Evolutionary conservation across 2,888 invertebrate species (phyloP).

Genomic region (Tenthredo livida): DNA sequence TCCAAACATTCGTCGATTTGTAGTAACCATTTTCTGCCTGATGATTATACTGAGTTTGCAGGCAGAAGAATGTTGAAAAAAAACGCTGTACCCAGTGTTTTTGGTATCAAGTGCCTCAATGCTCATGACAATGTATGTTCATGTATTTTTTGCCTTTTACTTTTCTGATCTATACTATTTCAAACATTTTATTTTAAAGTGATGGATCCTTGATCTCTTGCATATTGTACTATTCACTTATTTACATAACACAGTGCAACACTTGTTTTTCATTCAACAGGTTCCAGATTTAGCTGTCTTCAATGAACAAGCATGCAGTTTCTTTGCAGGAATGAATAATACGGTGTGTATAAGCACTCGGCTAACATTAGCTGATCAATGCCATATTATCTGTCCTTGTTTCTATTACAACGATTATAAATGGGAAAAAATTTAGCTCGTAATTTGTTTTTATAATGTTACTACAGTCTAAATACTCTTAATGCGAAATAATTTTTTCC

Average conservation of each 20-base stretch:
- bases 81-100: slow-evolving; percentile 51
- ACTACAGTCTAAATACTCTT: no score
- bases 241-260: background rate
- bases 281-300: background rate
- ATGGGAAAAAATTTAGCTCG: no score
- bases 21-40: slow-evolving; percentile 46
- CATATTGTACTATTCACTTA: background rate
- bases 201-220: background rate
- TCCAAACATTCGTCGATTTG: slow-evolving; percentile 49
- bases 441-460: no score
- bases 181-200: background rate
- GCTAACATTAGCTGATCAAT: background rate
- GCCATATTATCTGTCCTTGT: background rate
- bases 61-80: slow-evolving; percentile 45
- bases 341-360: background rate
- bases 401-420: no score
- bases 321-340: background rate
- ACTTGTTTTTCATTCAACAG: background rate
- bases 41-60: slow-evolving; percentile 38
- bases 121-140: slow-evolving; percentile 13
- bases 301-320: background rate
- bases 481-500: no score
- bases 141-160: background rate
- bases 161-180: slow-evolving; percentile 8
- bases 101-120: background rate